phyloP scores from a whole-genome alignment of 2,888 invertebrate genomes.

The Pogonocherus hispidulus region DNA sequence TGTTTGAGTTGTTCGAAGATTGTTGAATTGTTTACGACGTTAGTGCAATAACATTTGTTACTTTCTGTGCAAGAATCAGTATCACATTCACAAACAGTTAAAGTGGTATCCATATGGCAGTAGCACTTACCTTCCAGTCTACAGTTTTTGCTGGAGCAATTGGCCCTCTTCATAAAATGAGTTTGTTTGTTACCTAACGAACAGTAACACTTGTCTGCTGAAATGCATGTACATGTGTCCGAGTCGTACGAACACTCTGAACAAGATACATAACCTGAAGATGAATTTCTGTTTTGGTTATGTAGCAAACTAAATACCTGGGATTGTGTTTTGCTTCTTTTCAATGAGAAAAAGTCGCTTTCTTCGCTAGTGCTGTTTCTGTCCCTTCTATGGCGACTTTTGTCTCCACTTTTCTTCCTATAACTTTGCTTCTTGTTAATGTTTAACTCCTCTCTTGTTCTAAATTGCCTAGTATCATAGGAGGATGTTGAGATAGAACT shows the following conservation, averaged over 20 bases:
- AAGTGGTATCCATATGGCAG: conserved; percentile 71
- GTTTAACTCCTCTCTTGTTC: conserved; percentile 71
- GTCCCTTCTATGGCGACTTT: conserved; percentile 46
- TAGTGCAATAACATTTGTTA: conserved; percentile 88
- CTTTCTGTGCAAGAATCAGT: conserved; percentile 90
- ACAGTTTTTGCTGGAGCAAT: conserved; percentile 63
- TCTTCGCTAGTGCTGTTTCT: conserved; percentile 68
- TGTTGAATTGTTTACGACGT: conserved; percentile 53
- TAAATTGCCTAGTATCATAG: conserved; percentile 75
- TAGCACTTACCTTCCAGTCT: conserved; percentile 71
- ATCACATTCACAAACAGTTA: conserved; percentile 82
- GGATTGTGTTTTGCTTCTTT: conserved; percentile 60
- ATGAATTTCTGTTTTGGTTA: conserved; percentile 67
- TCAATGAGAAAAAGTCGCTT: conserved; percentile 68
- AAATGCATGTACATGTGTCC: conserved; percentile 83
- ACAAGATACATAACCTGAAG: conserved; percentile 84
- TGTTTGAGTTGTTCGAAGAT: conserved; percentile 71
- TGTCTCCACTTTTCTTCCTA: conserved; percentile 55
- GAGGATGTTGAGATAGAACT: conserved; percentile 76
- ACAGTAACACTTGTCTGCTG: conserved; percentile 89
- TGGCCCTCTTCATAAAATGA: conserved; percentile 57
- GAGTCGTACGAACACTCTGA: conserved; percentile 90
- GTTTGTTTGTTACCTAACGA: conserved; percentile 77
- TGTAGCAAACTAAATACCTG: conserved; percentile 45
- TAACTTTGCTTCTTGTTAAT: conserved; percentile 58